Percentiles rank a stretch among this genome's conserved stretches.
Conservation (phyloP, 2,888 invertebrate species). For the Gryllus longicercus region DNA sequence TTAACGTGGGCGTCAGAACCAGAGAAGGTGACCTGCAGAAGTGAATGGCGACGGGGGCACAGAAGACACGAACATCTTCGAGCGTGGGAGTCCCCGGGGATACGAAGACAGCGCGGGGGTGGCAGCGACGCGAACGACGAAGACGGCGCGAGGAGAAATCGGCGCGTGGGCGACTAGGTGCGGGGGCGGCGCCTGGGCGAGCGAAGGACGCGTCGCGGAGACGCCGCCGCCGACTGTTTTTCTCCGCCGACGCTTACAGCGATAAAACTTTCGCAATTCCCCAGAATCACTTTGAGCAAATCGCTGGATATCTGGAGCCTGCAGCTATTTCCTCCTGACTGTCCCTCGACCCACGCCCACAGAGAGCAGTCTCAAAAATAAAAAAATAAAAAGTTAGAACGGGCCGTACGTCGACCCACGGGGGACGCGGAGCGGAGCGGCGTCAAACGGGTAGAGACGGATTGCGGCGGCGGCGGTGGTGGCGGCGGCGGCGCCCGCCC, state of each 20-base stretch:
- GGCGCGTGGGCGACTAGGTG: background rate
- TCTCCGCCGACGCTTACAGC: slow-evolving; percentile 10
- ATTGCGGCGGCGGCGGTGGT: background rate
- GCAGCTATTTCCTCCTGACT: background rate
- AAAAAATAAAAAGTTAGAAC: background rate
- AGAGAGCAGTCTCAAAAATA: background rate
- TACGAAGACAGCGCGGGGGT: background rate
- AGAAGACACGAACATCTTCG: background rate
- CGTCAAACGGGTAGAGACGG: background rate
- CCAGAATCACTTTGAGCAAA: slow-evolving; percentile 17
- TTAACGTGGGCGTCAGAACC: no score
- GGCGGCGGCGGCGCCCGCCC: no score
- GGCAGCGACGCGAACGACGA: background rate
- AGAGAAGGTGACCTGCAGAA: no score
- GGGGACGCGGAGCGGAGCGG: background rate
- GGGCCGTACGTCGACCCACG: background rate
- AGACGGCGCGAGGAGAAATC: background rate
- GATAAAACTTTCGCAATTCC: slow-evolving; percentile 17
- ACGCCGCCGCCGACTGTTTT: slow-evolving; percentile 5
- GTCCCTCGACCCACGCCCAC: background rate
- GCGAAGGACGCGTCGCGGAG: slow-evolving; percentile 2
- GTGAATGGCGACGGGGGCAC: no score
- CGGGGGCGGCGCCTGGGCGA: background rate
- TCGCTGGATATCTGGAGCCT: slow-evolving; percentile 9
- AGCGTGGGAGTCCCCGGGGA: background rate